Conservation (phyloP, 1,140 invertebrate species). For the Drosophila persimilis region DNA sequence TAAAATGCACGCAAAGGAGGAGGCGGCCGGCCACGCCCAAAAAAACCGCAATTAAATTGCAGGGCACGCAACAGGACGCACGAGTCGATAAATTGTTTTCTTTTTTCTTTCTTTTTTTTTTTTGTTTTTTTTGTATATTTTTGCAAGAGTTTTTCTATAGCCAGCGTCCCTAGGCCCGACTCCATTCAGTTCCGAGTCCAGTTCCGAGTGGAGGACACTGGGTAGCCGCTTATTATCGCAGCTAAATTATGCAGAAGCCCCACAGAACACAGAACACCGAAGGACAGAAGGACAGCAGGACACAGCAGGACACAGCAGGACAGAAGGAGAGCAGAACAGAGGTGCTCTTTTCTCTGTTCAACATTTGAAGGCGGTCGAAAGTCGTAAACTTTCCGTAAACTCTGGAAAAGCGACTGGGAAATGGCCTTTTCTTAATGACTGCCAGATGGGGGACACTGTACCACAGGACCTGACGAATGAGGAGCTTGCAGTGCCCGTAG, state of each 20-base stretch:
- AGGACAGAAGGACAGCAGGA: slow-evolving; percentile 1
- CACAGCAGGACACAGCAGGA: no score
- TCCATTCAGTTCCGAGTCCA: not conserved
- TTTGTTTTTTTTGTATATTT: no score
- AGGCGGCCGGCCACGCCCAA: slow-evolving; percentile 54
- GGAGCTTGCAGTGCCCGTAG: no score
- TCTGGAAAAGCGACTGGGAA: no score
- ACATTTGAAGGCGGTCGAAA: no score
- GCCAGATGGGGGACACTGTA: no score
- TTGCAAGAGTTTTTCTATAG: slow-evolving; percentile 33
- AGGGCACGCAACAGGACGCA: slow-evolving; percentile 77
- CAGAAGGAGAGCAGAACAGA: no score
- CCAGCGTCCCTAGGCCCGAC: not conserved
- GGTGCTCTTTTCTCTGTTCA: no score
- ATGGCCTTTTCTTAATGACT: no score
- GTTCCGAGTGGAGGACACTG: slow-evolving; percentile 24
- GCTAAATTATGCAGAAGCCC: slow-evolving; percentile 69
- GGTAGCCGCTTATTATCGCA: slow-evolving; percentile 66
- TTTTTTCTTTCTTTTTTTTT: not conserved
- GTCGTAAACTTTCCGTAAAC: no score
- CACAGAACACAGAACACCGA: slow-evolving; percentile 31
- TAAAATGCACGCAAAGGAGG: slow-evolving; percentile 70
- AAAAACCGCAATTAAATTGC: slow-evolving; percentile 67
- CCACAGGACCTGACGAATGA: no score
- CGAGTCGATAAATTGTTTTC: slow-evolving; percentile 70